Conservation (phyloP, 1,140 invertebrate species). For the Trachymyrmex septentrionalis region DNA sequence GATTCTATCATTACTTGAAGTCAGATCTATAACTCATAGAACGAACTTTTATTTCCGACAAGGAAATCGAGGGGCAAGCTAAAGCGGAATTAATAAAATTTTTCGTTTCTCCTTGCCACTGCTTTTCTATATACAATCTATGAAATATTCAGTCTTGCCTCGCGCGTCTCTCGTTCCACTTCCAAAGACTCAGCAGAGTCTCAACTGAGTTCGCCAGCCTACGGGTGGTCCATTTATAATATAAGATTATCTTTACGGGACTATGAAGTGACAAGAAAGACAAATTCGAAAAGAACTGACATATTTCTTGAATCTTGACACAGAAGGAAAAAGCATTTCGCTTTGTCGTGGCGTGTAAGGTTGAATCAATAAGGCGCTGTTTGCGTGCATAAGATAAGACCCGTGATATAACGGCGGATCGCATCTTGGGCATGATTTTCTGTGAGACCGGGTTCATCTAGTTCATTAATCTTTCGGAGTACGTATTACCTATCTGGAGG, state of each 20-base stretch:
- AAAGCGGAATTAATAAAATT: conserved; percentile 41
- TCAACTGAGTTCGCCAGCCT: conserved; percentile 19
- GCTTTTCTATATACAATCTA: conserved; percentile 40
- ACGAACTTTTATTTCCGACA: neutral
- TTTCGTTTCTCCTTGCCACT: neutral
- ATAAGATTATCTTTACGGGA: conserved; percentile 7
- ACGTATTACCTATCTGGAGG: conserved; percentile 23
- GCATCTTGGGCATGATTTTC: conserved; percentile 59
- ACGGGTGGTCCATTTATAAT: conserved; percentile 16
- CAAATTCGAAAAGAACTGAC: neutral
- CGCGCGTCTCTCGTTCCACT: neutral
- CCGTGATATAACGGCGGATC: neutral
- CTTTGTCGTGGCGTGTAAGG: neutral
- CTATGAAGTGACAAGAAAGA: neutral
- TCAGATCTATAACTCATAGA: neutral
- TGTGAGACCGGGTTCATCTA: conserved; percentile 1
- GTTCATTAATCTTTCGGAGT: conserved; percentile 70
- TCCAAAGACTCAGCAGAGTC: conserved; percentile 2
- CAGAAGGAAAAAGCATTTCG: neutral
- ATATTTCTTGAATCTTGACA: neutral
- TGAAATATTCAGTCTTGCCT: conserved; percentile 61
- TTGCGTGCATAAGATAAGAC: conserved; percentile 41
- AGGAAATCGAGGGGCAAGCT: neutral
- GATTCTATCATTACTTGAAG: conserved; percentile 24
- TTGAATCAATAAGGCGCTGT: conserved; percentile 50